Evolutionary conservation across 2,797 vertebrate species (phyloP), one percentile per base, ranked within the genome.

Genomic region (Otus scops): DNA sequence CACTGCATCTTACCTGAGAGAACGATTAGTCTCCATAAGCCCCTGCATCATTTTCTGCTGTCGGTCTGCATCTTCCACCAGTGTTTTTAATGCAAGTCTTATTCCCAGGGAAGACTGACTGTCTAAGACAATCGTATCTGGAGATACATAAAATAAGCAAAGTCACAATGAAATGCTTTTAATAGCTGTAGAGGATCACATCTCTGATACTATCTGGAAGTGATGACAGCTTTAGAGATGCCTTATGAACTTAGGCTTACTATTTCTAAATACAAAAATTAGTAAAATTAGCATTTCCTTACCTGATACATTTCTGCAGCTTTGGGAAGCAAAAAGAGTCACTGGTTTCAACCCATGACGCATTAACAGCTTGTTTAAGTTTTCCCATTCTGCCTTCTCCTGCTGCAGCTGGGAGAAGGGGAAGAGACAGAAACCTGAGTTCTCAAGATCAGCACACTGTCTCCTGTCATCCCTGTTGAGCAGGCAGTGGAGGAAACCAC

Each of bases 331-430:
- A 28, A 97, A 90, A 60, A 99, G 97, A n/a, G 59, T 95, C 77
- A 99, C 97, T 0, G 99, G 98, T 84, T 98, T 98, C 88, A 99
- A 98, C 4, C 99, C 99, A 56, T 97, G 98, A 11, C 78, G 98
- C 96, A 97, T 95, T 85, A 99, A 95, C 3, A 98, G 86, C 53
- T 97, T 96, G 84, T 99, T 99, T 59, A 99, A 81, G 5, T 91
- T 95, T 18, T 98, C 98, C 99, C 99, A 99, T 75, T 99, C 98
- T 14, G 96, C 95, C 97, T 98, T 98, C 88, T 99, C 98, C 97
- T 97, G 97, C 98, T 99, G 96, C 24, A 93, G 63, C 4, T n/a
- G 71, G 13, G 93, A 89, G 45, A 53, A 88, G 13, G 53, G 63
- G 50, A 20, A 71, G 22, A 73, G 47, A 19, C 28, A 89, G 70